A percentile compares a stretch with the other conserved stretches of the same genome.
These are phyloP conservation scores for Phyllotreta striolata DNA, from an alignment of 2,888 invertebrate species.

Conservation along the genomic window DNA sequence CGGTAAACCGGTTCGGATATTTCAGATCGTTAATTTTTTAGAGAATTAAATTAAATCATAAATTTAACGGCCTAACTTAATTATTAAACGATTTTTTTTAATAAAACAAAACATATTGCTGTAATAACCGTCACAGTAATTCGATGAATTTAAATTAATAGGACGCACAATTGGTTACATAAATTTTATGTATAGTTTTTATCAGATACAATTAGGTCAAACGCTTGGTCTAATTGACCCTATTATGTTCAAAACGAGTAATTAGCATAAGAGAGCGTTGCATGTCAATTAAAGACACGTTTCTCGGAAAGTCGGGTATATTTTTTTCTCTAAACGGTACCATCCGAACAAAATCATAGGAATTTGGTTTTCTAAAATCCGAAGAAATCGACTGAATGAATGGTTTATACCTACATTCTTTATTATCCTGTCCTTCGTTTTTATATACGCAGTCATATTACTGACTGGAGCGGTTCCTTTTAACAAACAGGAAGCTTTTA, in stretches of 20 bases:
- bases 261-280: constrained; percentile 5
- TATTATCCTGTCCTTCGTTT: constrained; percentile 23
- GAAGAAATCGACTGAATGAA: constrained; percentile 26
- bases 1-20: constrained; percentile 30
- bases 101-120: constrained; percentile 7
- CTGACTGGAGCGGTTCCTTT: too few species aligned
- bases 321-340: too few species aligned
- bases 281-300: constrained; percentile 5
- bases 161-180: constrained; percentile 3
- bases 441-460: constrained; percentile 5
- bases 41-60: constrained; percentile 21
- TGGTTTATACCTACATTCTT: constrained; percentile 26
- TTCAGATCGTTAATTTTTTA: constrained; percentile 13
- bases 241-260: too few species aligned
- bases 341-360: constrained; percentile 14
- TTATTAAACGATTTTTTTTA: constrained; percentile 14
- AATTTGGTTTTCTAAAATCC: constrained; percentile 31
- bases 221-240: too few species aligned
- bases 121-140: constrained; percentile 9
- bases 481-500: too few species aligned
- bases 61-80: constrained; percentile 20
- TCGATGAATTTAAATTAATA: constrained; percentile 16
- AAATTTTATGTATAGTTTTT: constrained; percentile 1
- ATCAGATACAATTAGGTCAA: too few species aligned
- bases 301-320: constrained; percentile 18